A percentile compares a stretch with the other conserved stretches of the same genome.
These are phyloP conservation scores for Liposcelis brunnea DNA, from an alignment of 2,888 invertebrate species.

Conservation along the genomic window DNA sequence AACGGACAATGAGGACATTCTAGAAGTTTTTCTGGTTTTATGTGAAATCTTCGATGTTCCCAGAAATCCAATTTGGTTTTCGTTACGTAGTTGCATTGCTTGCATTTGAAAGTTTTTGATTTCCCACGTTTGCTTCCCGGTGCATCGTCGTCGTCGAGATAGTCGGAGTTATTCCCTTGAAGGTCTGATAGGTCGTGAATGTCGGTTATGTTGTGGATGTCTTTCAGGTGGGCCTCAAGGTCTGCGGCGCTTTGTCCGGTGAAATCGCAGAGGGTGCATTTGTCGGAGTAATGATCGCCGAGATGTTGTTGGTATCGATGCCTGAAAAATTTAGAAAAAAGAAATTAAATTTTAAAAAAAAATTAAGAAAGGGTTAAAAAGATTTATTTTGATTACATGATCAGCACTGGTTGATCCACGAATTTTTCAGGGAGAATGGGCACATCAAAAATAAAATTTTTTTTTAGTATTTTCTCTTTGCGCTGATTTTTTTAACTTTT, in stretches of 20 bases:
- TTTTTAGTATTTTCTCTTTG: no score
- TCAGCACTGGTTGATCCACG: no score
- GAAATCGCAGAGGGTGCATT: conserved; percentile 35
- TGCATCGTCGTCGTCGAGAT: conserved; percentile 31
- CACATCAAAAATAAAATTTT: no score
- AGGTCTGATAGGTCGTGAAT: conserved; percentile 15
- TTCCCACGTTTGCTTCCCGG: conserved; percentile 20
- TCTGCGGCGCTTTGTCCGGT: conserved; percentile 33
- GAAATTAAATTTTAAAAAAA: neutral
- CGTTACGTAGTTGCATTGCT: conserved; percentile 33
- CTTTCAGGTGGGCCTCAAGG: conserved; percentile 30
- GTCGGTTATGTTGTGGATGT: conserved; percentile 26
- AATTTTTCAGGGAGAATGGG: no score
- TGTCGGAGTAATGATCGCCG: conserved; percentile 33
- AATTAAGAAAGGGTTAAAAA: no score
- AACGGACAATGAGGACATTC: conserved; percentile 88
- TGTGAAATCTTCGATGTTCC: conserved; percentile 76
- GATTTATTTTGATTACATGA: no score
- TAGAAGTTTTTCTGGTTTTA: conserved; percentile 80
- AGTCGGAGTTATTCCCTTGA: conserved; percentile 19
- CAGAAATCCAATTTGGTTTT: conserved; percentile 84
- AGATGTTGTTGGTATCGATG: conserved; percentile 34
- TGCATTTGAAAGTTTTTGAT: conserved; percentile 17
- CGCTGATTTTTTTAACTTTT: no score
- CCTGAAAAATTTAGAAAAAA: conserved; percentile 18